Evolutionary conservation across 2,888 invertebrate species (phyloP), one percentile per base, ranked within the genome.

Genomic region (Rambutsinella grinnellia): DNA sequence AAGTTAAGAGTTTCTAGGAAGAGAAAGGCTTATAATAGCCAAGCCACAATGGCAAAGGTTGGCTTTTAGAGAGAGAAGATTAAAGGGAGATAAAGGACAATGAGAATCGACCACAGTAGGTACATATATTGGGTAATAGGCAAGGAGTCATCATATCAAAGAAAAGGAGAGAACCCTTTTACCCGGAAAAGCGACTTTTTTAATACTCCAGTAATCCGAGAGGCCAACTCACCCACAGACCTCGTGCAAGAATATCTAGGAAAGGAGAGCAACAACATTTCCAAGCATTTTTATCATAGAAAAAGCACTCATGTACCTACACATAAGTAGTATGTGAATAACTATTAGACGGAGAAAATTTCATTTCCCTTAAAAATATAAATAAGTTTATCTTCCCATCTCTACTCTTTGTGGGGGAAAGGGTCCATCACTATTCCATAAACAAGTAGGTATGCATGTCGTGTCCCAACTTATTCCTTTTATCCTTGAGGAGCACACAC

Each of bases 121-220:
- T 36, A 36, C 6, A 13, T 36, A 36, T 36, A 36, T 36, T 36
- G 36, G 13, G 36, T 36, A 36, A 36, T 36, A 36, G 36, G 36
- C 36, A 36, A 13, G n/a, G n/a, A n/a, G n/a, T n/a, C n/a, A n/a
- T n/a, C n/a, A n/a, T n/a, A n/a, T n/a, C n/a, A n/a, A n/a, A n/a
- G n/a, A n/a, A n/a, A n/a, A n/a, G n/a, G n/a, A n/a, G n/a, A n/a
- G 36, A 36, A 36, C 36, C 5, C 36, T 36, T 36, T 36, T 36
- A 5, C 36, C 36, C 13, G 21, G 61, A 56, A 23, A 46, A 65
- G 21, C 27, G 21, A 44, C 56, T 56, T 28, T 5, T 56, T 56
- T 66, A 66, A 66, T 66, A 66, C 66, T 46, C 56, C 24, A 56
- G 66, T 66, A 66, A 66, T 66, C 66, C 66, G 56, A 56, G 47